Base-by-base conservation (phyloP, 1,140 invertebrate genomes). In the Ericerus pela region DNA sequence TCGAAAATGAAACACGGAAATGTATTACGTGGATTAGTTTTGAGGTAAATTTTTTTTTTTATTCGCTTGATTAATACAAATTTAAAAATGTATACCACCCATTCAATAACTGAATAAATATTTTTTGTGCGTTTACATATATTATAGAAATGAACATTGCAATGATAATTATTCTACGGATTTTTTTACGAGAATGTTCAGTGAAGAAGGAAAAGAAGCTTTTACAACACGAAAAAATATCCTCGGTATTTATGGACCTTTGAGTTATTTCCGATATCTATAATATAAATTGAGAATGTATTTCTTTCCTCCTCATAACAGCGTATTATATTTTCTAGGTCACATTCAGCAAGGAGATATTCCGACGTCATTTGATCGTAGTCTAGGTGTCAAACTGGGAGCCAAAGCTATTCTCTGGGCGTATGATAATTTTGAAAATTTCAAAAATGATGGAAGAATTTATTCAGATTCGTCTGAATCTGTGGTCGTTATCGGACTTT, bases 341-440 rank as follows among this genome's bases (percentile, higher is more conserved):
- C 52, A 38, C 11, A 52, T 58, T 31, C 51, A 37, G 8, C 52
- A 36, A 10, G 52, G 56, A n/a, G 56, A 52, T 10, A 38, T 38
- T 11, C 56, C 56, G 10, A 53, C 51, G 22, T 28, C 51, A 16
- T 58, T 58, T 54, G 56, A 53, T 43, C 37, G 56, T 16, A 43
- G 51, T n/a, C 47, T 58, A 31, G 56, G 51, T 11, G n/a, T 58
- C 30, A 58, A 58, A 54, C n/a, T 33, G 20, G 51, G 56, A 1
- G 51, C 47, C 31, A 36, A 43, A 16, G 28, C 52, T 14, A 22
- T 27, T 0, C 26, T 54, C 0, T 58, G 56, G 56, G 33, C 54
- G 33, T 31, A 28, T 8, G 31, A 41, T n/a, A 27, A 43, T 3
- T 12, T 47, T 20, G 41, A 47, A 47, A 47, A 20, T 47, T 18